A percentile compares a stretch with the other conserved stretches of the same genome.
Evolutionary conservation across 1,140 invertebrate genomes (phyloP).

Genomic region (Saccostrea echinata): DNA sequence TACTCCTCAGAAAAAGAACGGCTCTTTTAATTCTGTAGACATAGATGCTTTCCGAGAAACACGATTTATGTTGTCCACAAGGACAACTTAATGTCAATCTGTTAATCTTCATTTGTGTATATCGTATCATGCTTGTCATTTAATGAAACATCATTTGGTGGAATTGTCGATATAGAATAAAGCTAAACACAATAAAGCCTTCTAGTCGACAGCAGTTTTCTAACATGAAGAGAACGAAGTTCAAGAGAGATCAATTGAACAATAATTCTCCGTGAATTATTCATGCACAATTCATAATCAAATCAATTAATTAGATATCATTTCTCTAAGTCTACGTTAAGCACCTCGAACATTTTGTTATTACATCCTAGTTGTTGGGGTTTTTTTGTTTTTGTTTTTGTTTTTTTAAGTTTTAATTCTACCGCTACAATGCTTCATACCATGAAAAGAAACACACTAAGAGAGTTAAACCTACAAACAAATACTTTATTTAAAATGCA

Average conservation of each 20-base stretch:
- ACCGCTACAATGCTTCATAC: too few species aligned
- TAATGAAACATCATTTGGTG: conserved; percentile 7
- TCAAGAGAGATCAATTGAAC: not conserved
- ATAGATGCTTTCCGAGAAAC: not conserved
- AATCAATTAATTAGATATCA: too few species aligned
- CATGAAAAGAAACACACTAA: too few species aligned
- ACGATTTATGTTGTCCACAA: not conserved
- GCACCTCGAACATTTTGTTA: too few species aligned
- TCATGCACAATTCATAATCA: not conserved
- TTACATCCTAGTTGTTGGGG: too few species aligned
- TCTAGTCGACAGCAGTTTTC: not conserved
- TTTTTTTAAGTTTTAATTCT: too few species aligned
- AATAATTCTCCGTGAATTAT: not conserved
- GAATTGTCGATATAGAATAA: not conserved
- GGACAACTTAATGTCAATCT: conserved; percentile 15
- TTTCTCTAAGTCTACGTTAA: too few species aligned
- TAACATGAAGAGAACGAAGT: not conserved
- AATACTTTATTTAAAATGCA: too few species aligned
- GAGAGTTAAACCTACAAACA: too few species aligned
- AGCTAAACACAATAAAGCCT: not conserved
- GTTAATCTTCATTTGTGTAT: conserved; percentile 28
- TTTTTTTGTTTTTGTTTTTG: too few species aligned
- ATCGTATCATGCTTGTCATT: conserved; percentile 14
- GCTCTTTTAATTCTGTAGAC: conserved; percentile 8
- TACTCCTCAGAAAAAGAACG: not conserved